phyloP scores from a whole-genome alignment of 1,140 invertebrate species.

The Caerostris extrusa region DNA sequence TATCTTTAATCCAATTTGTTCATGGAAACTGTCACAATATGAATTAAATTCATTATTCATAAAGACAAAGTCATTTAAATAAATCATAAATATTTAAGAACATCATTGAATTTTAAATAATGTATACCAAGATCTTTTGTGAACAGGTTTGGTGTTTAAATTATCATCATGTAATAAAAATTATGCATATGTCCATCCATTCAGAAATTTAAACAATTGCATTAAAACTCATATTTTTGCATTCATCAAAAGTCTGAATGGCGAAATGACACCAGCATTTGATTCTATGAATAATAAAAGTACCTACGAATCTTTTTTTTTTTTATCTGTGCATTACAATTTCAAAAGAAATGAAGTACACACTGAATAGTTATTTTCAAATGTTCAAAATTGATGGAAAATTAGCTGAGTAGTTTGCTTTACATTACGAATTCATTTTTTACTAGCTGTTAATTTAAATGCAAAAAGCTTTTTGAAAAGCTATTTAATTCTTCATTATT shows the following conservation, averaged over 20 bases:
- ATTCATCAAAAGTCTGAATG: not conserved
- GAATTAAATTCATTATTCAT: too few species aligned
- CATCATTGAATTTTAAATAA: too few species aligned
- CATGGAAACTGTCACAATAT: too few species aligned
- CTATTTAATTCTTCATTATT: not conserved
- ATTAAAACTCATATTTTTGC: not conserved
- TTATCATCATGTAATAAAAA: too few species aligned
- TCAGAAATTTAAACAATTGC: not conserved
- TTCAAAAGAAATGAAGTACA: not conserved
- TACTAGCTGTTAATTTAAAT: not conserved
- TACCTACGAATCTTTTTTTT: not conserved
- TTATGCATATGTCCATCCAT: not conserved
- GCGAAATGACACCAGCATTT: not conserved
- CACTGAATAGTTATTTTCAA: not conserved
- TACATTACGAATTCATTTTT: not conserved
- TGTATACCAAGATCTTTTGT: too few species aligned
- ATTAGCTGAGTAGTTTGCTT: not conserved
- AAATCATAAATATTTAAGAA: too few species aligned
- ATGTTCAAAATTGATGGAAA: not conserved
- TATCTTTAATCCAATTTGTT: too few species aligned
- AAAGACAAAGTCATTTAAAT: too few species aligned
- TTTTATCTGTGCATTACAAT: not conserved
- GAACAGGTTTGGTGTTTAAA: too few species aligned
- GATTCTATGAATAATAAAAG: constrained; percentile 1
- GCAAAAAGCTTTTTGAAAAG: not conserved